phyloP scores from a whole-genome alignment of 2,113 vertebrate genomes.

The Microtus oregoni region DNA sequence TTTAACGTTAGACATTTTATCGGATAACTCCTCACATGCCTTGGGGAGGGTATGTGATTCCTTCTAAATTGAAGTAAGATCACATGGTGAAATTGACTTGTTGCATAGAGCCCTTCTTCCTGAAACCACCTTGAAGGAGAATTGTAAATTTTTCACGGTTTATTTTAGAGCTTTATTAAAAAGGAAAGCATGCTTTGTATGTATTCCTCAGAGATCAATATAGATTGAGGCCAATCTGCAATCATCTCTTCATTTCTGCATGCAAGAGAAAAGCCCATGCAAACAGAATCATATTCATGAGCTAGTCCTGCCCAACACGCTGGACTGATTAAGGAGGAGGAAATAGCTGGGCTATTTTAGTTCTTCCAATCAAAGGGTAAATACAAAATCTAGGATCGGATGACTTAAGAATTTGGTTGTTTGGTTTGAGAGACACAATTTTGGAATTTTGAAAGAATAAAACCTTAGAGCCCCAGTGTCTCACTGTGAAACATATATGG shows the following conservation, averaged over 20 bases:
- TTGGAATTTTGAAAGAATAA: background rate
- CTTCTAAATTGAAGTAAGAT: constrained; percentile 66
- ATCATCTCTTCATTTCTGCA: background rate
- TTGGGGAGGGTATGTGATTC: background rate
- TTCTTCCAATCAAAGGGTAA: background rate
- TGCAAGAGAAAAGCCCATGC: background rate
- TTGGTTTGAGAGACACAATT: background rate
- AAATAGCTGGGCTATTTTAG: background rate
- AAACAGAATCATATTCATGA: background rate
- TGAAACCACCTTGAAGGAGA: constrained; percentile 57
- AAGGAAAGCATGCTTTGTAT: constrained; percentile 7
- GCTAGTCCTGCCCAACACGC: background rate
- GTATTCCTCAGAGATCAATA: background rate
- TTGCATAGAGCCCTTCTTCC: background rate
- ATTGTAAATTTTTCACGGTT: constrained; percentile 24
- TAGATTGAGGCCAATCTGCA: background rate
- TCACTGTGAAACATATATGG: background rate
- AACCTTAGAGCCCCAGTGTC: background rate
- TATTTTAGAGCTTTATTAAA: constrained; percentile 58
- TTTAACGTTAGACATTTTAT: constrained; percentile 44
- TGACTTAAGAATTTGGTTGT: background rate
- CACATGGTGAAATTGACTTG: constrained; percentile 37
- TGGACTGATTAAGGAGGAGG: background rate
- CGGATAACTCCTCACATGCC: constrained; percentile 48
- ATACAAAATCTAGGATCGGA: background rate